phyloP scores from a whole-genome alignment of 2,888 invertebrate species.

The Caenorhabditis sp. region DNA sequence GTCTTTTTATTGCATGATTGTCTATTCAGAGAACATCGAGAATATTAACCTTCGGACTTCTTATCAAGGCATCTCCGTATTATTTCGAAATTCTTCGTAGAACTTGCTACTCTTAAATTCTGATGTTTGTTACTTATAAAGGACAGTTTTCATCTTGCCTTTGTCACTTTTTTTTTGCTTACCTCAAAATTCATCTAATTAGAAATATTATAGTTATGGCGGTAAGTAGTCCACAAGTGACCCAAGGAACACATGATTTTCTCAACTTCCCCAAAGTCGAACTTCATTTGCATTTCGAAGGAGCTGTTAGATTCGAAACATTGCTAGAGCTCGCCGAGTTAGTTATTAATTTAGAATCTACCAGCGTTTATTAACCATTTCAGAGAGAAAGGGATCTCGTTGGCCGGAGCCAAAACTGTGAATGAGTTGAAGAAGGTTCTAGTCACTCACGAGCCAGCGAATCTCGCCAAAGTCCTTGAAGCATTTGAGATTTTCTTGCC shows the following conservation, averaged over 20 bases:
- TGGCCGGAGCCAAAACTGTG: conserved; percentile 83
- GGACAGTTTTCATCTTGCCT: not conserved
- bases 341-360: not conserved
- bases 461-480: conserved; percentile 84
- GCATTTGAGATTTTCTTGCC: conserved; percentile 84
- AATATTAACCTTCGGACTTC: not conserved
- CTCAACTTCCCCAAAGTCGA: conserved; percentile 83
- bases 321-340: conserved; percentile 85
- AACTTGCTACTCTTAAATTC: not conserved
- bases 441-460: conserved; percentile 83
- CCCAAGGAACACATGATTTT: conserved; percentile 57
- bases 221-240: conserved; percentile 59
- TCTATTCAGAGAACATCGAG: not conserved
- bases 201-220: conserved; percentile 3
- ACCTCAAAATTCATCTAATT: not conserved
- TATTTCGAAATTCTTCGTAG: not conserved
- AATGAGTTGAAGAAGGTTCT: conserved; percentile 84
- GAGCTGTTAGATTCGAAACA: conserved; percentile 85
- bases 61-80: not conserved
- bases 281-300: conserved; percentile 86
- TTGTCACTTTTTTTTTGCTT: not conserved
- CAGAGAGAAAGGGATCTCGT: conserved; percentile 82
- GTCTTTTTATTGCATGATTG: too few species aligned
- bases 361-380: conserved; percentile 12
- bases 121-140: too few species aligned